These are phyloP conservation scores for Petrocephalus zakoni DNA, from an alignment of 2,113 vertebrate genomes.

Conservation along the genomic window DNA sequence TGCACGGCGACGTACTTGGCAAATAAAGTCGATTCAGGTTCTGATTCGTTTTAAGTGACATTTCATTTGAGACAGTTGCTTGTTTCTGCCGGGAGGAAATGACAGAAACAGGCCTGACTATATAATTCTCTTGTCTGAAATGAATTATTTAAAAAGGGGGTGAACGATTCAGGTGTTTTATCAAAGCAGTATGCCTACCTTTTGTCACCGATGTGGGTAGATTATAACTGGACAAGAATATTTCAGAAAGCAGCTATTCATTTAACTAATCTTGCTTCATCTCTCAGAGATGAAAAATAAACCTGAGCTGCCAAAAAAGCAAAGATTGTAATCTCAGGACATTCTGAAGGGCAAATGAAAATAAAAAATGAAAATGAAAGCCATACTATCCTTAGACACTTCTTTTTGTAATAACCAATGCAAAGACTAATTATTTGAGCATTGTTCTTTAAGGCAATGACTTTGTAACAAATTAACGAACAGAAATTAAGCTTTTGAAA, in stretches of 20 bases:
- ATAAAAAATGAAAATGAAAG: background rate
- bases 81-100: conserved; percentile 12
- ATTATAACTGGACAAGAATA: conserved; percentile 9
- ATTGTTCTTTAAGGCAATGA: background rate
- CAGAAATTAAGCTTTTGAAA: background rate
- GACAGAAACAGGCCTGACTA: conserved; percentile 9
- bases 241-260: conserved; percentile 13
- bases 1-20: background rate
- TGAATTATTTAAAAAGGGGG: conserved; percentile 17
- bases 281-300: conserved; percentile 19
- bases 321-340: conserved; percentile 8
- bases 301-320: background rate
- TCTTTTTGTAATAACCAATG: background rate
- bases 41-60: background rate
- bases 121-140: conserved; percentile 15
- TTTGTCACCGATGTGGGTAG: conserved; percentile 23
- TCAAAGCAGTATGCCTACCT: conserved; percentile 16
- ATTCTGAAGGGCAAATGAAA: background rate
- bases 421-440: background rate
- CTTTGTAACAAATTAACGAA: background rate
- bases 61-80: background rate
- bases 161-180: background rate
- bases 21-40: background rate
- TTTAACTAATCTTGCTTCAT: background rate
- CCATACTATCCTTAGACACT: background rate